These are phyloP conservation scores for Anthopleura sola DNA, from an alignment of 64 coral and sea anemone genomes.

Conservation along the genomic window DNA sequence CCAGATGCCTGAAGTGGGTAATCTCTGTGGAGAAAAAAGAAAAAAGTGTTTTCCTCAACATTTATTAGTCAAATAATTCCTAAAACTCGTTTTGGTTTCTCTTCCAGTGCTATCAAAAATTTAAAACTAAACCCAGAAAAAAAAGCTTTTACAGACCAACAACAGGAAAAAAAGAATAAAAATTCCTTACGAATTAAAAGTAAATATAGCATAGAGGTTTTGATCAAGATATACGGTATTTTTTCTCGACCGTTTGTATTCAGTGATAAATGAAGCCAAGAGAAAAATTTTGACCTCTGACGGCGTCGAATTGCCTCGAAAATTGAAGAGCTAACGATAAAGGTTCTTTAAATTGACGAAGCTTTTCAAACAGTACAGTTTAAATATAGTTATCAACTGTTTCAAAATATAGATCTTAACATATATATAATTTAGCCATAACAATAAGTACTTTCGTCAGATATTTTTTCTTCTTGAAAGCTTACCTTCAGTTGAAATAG, in stretches of 20 bases:
- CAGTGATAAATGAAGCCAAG: neutral
- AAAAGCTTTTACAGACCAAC: neutral
- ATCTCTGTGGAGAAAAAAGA: conserved; percentile 9
- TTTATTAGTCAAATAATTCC: neutral
- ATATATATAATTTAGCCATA: neutral
- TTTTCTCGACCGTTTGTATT: neutral
- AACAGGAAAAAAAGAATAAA: neutral
- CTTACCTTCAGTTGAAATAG: neutral
- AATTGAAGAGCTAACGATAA: neutral
- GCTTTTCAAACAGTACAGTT: neutral
- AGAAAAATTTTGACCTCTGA: neutral
- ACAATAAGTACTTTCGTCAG: neutral
- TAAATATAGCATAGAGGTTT: neutral
- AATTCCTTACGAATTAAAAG: neutral
- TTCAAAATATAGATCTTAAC: neutral
- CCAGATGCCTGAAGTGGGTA: conserved; percentile 50
- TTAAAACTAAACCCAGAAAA: neutral
- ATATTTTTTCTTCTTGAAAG: neutral
- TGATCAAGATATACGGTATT: neutral
- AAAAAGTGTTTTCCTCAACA: neutral
- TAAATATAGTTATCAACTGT: neutral
- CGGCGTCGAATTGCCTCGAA: neutral
- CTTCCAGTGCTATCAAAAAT: neutral
- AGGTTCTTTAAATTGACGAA: neutral
- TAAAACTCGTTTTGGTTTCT: neutral